Conservation (phyloP, 2,888 invertebrate species). For the Micoletzkya japonica region DNA sequence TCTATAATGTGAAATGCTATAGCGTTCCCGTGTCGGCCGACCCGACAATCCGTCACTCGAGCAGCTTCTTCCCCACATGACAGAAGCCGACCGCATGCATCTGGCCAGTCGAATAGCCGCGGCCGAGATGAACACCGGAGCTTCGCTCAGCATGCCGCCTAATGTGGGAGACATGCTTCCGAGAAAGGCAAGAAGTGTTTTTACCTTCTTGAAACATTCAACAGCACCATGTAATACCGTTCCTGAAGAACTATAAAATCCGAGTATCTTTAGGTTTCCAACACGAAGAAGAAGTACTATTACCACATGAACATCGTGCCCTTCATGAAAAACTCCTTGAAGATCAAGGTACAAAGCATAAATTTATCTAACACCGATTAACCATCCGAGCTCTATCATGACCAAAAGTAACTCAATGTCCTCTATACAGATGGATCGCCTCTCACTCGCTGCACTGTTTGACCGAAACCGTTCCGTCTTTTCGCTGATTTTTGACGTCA, state of each 20-base stretch:
- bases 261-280: slow-evolving; percentile 22
- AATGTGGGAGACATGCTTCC: background rate
- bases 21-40: too few relatives aligned
- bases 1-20: background rate
- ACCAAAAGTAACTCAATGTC: slow-evolving; percentile 64
- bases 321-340: slow-evolving; percentile 47
- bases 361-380: background rate
- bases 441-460: slow-evolving; percentile 86
- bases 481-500: slow-evolving; percentile 80
- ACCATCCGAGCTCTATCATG: background rate
- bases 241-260: too few relatives aligned
- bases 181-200: slow-evolving; percentile 1
- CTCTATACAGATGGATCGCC: slow-evolving; percentile 79
- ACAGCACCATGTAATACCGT: too few relatives aligned
- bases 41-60: background rate
- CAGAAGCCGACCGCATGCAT: background rate
- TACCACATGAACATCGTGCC: slow-evolving; percentile 57
- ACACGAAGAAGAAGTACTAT: slow-evolving; percentile 53
- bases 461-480: slow-evolving; percentile 83
- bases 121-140: slow-evolving; percentile 5
- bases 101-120: background rate
- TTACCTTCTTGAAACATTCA: too few relatives aligned
- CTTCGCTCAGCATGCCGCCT: background rate
- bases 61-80: background rate
- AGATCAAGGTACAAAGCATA: slow-evolving; percentile 43